Conservation (phyloP, 1,140 invertebrate genomes). For the Drosophila teissieri region DNA sequence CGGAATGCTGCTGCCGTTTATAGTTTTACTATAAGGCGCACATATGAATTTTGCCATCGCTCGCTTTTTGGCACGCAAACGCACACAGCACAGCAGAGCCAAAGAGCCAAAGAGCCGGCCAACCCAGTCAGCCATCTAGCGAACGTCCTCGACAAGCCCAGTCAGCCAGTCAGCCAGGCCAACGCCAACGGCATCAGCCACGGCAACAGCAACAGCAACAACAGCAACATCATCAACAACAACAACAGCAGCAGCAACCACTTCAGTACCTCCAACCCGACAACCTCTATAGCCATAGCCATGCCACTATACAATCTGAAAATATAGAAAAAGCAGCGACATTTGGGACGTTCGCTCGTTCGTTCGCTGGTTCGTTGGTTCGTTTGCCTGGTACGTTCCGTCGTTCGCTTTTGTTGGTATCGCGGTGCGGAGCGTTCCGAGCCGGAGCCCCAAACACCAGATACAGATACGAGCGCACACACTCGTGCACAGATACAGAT, state of each 20-base stretch:
- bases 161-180: conserved; percentile 57
- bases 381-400: conserved; percentile 42
- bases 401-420: conserved; percentile 59
- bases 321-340: conserved; percentile 72
- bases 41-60: conserved; percentile 70
- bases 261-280: conserved; percentile 46
- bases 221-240: conserved; percentile 21
- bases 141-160: conserved; percentile 78
- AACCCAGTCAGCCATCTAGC: conserved; percentile 36
- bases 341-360: conserved; percentile 74
- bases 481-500: conserved; percentile 41
- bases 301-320: conserved; percentile 60
- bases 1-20: conserved; percentile 59
- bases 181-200: conserved; percentile 41
- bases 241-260: conserved; percentile 37
- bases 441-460: conserved; percentile 64
- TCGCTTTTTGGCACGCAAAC: conserved; percentile 77
- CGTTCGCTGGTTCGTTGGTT: conserved; percentile 51
- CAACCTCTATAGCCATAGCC: background rate
- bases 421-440: conserved; percentile 62
- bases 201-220: conserved; percentile 24
- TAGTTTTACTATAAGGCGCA: conserved; percentile 70
- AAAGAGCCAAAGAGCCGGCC: conserved; percentile 8
- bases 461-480: conserved; percentile 58
- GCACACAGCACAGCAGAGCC: conserved; percentile 51